These are phyloP conservation scores for Toxotes chatareus DNA, from an alignment of 2,113 vertebrate species.

Conservation along the genomic window DNA sequence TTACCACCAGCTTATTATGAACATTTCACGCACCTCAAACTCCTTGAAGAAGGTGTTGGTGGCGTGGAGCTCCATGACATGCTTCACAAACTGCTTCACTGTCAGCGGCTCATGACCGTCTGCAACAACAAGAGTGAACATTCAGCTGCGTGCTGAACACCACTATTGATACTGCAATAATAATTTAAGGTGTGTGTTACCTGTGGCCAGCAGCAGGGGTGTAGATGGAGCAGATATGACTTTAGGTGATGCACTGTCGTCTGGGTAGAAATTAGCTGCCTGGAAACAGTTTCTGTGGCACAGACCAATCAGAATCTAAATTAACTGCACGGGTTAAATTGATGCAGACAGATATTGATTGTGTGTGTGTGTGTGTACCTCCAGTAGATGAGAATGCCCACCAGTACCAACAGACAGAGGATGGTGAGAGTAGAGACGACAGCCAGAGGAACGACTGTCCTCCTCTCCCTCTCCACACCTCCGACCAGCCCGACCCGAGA, in stretches of 20 bases:
- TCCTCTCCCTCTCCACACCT: conserved; percentile 90
- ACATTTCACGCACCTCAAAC: conserved; percentile 90
- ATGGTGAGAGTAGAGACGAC: conserved; percentile 96
- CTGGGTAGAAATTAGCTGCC: conserved; percentile 95
- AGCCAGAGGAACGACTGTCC: conserved; percentile 94
- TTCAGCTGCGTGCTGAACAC: background rate
- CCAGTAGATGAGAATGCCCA: conserved; percentile 99
- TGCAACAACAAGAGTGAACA: conserved; percentile 72
- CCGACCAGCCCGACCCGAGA: conserved; percentile 94
- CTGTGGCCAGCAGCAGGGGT: conserved; percentile 91
- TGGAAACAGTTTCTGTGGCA: conserved; percentile 94
- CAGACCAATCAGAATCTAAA: background rate
- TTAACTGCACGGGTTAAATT: background rate
- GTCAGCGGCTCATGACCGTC: conserved; percentile 94
- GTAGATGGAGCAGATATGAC: conserved; percentile 92
- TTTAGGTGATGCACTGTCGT: conserved; percentile 92
- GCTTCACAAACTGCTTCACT: conserved; percentile 96
- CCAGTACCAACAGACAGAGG: conserved; percentile 96
- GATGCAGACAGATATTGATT: background rate
- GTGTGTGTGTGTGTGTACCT: conserved; percentile 82
- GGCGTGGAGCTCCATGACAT: conserved; percentile 93
- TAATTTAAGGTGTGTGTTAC: conserved; percentile 76
- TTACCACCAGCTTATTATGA: background rate
- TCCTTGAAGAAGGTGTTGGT: conserved; percentile 95
- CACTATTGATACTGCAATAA: background rate